Evolutionary conservation across 2,797 vertebrate species (phyloP).

Genomic region (Cirrhinus molitorella): DNA sequence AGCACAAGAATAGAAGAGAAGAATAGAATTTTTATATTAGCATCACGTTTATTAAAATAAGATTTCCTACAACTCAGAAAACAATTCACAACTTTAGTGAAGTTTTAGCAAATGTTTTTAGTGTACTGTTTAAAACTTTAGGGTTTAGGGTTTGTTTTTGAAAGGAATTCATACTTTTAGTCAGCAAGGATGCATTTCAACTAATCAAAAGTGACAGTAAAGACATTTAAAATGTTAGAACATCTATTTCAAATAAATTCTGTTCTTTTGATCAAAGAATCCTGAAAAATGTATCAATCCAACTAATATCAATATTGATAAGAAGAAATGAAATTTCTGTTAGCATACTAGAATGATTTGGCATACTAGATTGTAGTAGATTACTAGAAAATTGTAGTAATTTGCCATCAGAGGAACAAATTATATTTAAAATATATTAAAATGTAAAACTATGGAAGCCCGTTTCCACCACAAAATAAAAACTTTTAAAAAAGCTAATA

Average conservation of each 20-base stretch:
- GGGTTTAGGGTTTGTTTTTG: too few relatives aligned
- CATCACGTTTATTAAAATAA: background rate
- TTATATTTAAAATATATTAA: background rate
- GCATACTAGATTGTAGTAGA: too few relatives aligned
- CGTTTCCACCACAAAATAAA: too few relatives aligned
- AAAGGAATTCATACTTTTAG: background rate
- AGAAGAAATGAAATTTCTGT: background rate
- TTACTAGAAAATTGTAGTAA: background rate
- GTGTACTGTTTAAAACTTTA: background rate
- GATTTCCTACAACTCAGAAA: background rate
- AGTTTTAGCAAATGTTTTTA: background rate
- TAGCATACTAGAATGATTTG: background rate
- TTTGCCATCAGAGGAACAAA: background rate
- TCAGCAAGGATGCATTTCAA: background rate
- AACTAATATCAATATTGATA: background rate
- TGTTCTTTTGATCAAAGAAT: background rate
- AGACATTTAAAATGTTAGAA: too few relatives aligned
- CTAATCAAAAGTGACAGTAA: background rate
- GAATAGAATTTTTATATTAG: background rate
- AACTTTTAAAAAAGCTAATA: too few relatives aligned
- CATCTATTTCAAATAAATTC: background rate
- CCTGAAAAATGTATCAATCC: background rate
- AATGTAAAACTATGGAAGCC: background rate
- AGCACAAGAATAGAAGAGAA: background rate
- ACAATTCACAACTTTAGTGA: background rate